These are phyloP conservation scores for Discoglossus pictus DNA, from an alignment of 2,797 vertebrate genomes.

Conservation along the genomic window DNA sequence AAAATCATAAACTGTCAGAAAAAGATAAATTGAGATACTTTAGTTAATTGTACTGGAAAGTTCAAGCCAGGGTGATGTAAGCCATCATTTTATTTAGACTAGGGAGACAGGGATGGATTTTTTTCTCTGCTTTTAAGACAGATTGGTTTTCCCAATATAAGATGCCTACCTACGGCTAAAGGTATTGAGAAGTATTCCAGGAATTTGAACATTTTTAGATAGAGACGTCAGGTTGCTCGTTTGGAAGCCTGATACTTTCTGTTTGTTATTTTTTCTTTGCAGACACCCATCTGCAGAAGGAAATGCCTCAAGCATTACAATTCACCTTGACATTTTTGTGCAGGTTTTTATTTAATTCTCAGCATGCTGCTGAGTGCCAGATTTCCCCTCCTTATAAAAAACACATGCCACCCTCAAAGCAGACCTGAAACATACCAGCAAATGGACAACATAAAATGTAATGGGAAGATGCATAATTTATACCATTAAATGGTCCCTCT, in stretches of 20 bases:
- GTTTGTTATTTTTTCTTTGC: conserved; percentile 48
- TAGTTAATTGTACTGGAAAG: conserved; percentile 80
- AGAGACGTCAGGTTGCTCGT: conserved; percentile 48
- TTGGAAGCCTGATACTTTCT: conserved; percentile 51
- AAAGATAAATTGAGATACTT: conserved; percentile 83
- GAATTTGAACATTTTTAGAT: conserved; percentile 56
- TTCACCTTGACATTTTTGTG: conserved; percentile 42
- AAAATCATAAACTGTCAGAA: conserved; percentile 82
- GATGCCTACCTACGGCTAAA: conserved; percentile 55
- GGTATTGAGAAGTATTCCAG: conserved; percentile 53
- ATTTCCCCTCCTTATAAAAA: conserved; percentile 37
- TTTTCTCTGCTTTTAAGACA: conserved; percentile 58
- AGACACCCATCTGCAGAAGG: conserved; percentile 36
- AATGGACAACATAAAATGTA: too few species aligned
- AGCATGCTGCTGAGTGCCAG: conserved; percentile 22
- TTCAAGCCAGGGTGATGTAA: conserved; percentile 76
- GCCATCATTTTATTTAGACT: conserved; percentile 64
- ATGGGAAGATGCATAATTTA: too few species aligned
- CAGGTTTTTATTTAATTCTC: conserved; percentile 41
- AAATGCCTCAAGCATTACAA: conserved; percentile 46
- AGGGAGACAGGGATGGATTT: conserved; percentile 51
- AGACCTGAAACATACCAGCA: conserved; percentile 15
- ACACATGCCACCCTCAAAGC: conserved; percentile 19
- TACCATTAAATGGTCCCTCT: too few species aligned
- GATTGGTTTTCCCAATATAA: conserved; percentile 60